Base-by-base conservation (phyloP, 1,140 invertebrate species). In the Atta texana region DNA sequence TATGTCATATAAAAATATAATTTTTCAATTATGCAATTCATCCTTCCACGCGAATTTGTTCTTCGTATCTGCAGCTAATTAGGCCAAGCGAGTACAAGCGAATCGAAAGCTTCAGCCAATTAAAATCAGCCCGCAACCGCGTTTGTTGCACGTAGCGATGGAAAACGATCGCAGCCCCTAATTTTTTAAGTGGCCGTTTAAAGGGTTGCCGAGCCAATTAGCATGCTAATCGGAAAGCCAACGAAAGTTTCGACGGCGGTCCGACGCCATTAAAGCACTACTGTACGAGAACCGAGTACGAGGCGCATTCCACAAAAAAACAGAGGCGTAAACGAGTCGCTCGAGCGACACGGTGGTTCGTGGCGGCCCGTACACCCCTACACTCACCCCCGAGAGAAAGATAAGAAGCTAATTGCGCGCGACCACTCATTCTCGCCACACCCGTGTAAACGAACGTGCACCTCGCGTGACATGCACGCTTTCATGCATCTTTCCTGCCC, bases 171-270 rank as follows among this genome's bases (percentile, higher is more conserved):
- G 77, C 31, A 64, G 78, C 72, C 71, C 53, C 68, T 87, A 90
- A 92, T 91, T 90, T 92, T 89, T 92, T 71, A 93, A 93, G 85
- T 84, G 88, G 74, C 39, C 90, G 51, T 88, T 93, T 92, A 92
- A 93, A 92, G 91, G 92, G 90, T 92, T 92, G 61, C 81, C 59
- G 61, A 78, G 55, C 80, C 82, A 74, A 91, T 90, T 90, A 87
- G 86, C 84, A 68, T 84, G 75, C 77, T 85, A 80, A 90, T 90
- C 89, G 82, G 57, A 88, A 90, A 90, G 80, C 86, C 64, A 44
- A 75, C 64, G 16, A 12, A 90, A 90, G 86, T 87, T 90, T 90
- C 75, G 74, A 71, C 66, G 51, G 59, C 1, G 34, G 51, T 51
- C 72, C 57, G 21, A 8, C 14, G n/a, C 39, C n/a, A 51, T 12